These are phyloP conservation scores for Drosophila paracracens DNA, from an alignment of 2,888 invertebrate species.

Conservation along the genomic window DNA sequence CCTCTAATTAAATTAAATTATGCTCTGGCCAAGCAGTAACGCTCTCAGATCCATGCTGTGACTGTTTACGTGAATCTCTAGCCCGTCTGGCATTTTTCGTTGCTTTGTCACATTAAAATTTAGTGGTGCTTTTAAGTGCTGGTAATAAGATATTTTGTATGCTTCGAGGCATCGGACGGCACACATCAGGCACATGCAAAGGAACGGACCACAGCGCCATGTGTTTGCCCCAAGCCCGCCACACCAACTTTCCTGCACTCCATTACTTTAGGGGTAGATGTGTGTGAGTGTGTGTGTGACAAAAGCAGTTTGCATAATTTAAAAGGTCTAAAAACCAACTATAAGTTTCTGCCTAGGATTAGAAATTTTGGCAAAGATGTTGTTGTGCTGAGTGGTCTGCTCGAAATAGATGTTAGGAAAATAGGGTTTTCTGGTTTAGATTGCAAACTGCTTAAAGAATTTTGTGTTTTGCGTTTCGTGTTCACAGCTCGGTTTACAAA, in stretches of 20 bases:
- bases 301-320: constrained; percentile 68
- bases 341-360: constrained; percentile 55
- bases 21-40: constrained; percentile 41
- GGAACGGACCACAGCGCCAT: constrained; percentile 11
- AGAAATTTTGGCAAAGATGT: constrained; percentile 43
- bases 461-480: constrained; percentile 28
- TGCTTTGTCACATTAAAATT: constrained; percentile 68
- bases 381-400: constrained; percentile 8
- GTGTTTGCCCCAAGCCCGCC: constrained; percentile 5
- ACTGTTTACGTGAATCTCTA: neutral
- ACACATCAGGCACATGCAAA: constrained; percentile 28
- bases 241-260: neutral
- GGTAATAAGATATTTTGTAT: constrained; percentile 73
- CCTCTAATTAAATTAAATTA: constrained; percentile 74
- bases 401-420: neutral
- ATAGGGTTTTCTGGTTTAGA: constrained; percentile 24
- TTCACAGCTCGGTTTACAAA: constrained; percentile 51
- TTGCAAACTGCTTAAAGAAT: constrained; percentile 21
- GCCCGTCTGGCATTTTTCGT: constrained; percentile 48
- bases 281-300: constrained; percentile 30
- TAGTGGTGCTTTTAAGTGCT: constrained; percentile 70
- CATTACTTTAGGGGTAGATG: neutral
- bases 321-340: constrained; percentile 65
- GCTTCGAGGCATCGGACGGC: constrained; percentile 54
- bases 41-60: neutral